Evolutionary conservation across 2,797 vertebrate species (phyloP), one percentile per base, ranked within the genome.

Genomic region (Coregonus suidteri): DNA sequence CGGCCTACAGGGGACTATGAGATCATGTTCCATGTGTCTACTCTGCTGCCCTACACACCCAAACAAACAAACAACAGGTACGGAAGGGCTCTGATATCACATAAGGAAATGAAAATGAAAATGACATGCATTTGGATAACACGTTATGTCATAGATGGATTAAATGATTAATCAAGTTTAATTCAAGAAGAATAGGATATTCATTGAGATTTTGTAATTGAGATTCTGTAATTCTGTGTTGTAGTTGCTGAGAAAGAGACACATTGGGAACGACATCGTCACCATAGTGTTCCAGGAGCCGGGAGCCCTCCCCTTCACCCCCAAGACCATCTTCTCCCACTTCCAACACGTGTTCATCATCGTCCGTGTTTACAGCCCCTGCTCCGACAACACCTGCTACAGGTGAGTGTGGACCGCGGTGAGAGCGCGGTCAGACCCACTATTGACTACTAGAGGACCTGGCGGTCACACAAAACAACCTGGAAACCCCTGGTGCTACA

Each of bases 31-130:
- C 98, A 99, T 0, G 97, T 99, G 83, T 97, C 97, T 6, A 99
- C 97, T 68, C 95, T 99, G 94, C 93, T 99, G 85, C 98, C 98
- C 35, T 97, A 98, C 86, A 99, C 97, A 35, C 96, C 98, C 73
- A 99, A 99, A 94, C n/a, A n/a, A 99, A 99, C 93, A 98, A 97
- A 85, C 97, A 99, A 78, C 98, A 99, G 97, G 98, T 99, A 94
- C 88, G 80, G 51, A 73, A 77, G 72, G 64, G 56, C 34, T 4
- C 20, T 16, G 47, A 62, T 4, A 74, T 74, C 52, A 41, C 67
- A 51, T 73, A 35, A 59, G 68, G 72, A 84, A 77, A 75, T 53
- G 11, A 16, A 79, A 83, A 76, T 20, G 53, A 53, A 15, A 37
- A 47, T 47, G 41, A 47, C 41, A 47, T 47, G 41, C 9, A 47